Conservation (phyloP, 2,888 invertebrate genomes). For the Mythimna loreyi region DNA sequence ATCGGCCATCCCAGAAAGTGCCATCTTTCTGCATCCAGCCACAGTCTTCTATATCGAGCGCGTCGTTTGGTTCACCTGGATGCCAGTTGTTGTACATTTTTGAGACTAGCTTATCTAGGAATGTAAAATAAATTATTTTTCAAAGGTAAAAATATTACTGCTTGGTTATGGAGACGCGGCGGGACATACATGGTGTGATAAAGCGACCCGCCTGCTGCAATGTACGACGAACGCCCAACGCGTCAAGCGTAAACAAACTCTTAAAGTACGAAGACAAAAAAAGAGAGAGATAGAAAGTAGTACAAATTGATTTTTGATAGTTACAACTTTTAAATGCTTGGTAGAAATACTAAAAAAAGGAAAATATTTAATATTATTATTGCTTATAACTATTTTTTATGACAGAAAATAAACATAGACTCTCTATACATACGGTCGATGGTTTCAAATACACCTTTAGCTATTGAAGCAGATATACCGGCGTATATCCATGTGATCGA, state of each 20-base stretch:
- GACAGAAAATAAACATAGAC: background rate
- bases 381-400: no score
- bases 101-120: constrained; percentile 60
- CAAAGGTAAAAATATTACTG: no score
- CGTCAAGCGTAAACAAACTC: no score
- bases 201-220: no score
- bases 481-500: background rate
- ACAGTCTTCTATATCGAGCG: constrained; percentile 75
- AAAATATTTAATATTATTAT: no score
- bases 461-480: constrained; percentile 48
- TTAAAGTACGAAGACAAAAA: no score
- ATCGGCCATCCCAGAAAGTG: constrained; percentile 72
- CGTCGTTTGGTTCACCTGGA: constrained; percentile 56
- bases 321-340: background rate
- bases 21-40: constrained; percentile 58
- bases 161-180: no score
- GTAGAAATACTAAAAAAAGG: background rate
- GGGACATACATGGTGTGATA: no score
- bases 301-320: no score
- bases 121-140: background rate
- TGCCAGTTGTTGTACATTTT: constrained; percentile 76
- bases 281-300: no score
- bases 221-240: no score
- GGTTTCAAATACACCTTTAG: constrained; percentile 77
- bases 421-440: constrained; percentile 61